phyloP scores from a whole-genome alignment of 2,888 invertebrate species.

The Pyrrhia umbra region DNA sequence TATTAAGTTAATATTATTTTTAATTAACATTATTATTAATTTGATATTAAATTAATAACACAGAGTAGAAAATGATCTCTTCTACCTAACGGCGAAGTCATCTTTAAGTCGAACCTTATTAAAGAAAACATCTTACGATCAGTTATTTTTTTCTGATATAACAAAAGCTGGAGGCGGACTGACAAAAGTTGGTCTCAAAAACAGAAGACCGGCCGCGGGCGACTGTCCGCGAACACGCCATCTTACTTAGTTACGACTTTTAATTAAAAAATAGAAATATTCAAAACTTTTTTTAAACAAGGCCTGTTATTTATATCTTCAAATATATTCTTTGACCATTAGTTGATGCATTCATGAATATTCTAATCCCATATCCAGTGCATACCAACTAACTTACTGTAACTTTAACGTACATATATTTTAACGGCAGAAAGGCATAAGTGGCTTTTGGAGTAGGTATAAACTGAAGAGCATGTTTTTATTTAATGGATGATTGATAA shows the following conservation, averaged over 20 bases:
- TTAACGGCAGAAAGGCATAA: no score
- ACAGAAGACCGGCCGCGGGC: conserved; percentile 30
- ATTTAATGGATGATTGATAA: not conserved
- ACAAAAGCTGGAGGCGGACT: conserved; percentile 7
- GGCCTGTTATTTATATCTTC: not conserved
- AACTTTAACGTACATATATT: no score
- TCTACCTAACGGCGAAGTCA: not conserved
- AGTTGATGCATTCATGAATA: no score
- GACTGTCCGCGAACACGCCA: conserved; percentile 11
- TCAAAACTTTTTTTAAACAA: not conserved
- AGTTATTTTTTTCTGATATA: conserved; percentile 17
- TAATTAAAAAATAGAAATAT: conserved; percentile 20
- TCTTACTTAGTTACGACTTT: conserved; percentile 4
- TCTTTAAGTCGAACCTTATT: conserved; percentile 1
- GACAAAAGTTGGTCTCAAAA: conserved; percentile 33
- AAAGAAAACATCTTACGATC: not conserved
- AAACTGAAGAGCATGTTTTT: not conserved
- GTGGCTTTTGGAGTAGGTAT: not conserved
- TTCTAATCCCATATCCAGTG: no score
- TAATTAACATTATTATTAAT: no score
- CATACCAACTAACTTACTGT: no score
- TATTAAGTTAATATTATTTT: no score
- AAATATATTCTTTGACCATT: not conserved
- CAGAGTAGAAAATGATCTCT: no score
- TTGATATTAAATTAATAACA: no score